These are phyloP conservation scores for Capitulum mitella DNA, from an alignment of 2,888 invertebrate genomes.

Conservation along the genomic window DNA sequence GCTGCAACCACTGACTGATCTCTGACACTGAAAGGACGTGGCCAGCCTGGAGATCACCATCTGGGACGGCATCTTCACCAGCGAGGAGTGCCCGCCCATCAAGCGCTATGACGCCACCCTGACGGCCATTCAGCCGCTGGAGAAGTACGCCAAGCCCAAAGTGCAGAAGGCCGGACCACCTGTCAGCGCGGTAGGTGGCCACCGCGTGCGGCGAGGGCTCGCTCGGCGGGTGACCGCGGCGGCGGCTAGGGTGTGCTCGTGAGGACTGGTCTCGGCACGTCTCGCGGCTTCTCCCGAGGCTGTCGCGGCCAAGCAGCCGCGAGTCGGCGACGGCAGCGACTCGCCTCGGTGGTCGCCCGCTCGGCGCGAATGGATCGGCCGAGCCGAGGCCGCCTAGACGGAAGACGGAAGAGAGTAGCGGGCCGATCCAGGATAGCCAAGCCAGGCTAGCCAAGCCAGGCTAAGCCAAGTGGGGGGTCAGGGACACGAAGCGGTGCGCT, in stretches of 20 bases:
- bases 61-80: slow-evolving; percentile 35
- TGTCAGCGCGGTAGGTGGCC: not conserved
- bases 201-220: not conserved
- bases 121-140: not conserved
- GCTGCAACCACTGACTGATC: not conserved
- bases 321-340: not conserved
- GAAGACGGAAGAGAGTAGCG: too few species aligned
- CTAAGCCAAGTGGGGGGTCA: too few species aligned
- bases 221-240: not conserved
- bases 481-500: too few species aligned
- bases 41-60: slow-evolving; percentile 36
- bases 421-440: too few species aligned
- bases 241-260: not conserved
- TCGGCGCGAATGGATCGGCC: not conserved
- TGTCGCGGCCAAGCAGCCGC: too few species aligned
- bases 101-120: not conserved
- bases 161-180: slow-evolving; percentile 2
- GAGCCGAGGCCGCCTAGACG: too few species aligned
- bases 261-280: not conserved
- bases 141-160: not conserved
- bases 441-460: too few species aligned
- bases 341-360: not conserved
- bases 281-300: not conserved
- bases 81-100: slow-evolving; percentile 20
- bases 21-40: slow-evolving; percentile 31